Evolutionary conservation across 2,888 invertebrate species (phyloP).

Genomic region (Euproctis similis): DNA sequence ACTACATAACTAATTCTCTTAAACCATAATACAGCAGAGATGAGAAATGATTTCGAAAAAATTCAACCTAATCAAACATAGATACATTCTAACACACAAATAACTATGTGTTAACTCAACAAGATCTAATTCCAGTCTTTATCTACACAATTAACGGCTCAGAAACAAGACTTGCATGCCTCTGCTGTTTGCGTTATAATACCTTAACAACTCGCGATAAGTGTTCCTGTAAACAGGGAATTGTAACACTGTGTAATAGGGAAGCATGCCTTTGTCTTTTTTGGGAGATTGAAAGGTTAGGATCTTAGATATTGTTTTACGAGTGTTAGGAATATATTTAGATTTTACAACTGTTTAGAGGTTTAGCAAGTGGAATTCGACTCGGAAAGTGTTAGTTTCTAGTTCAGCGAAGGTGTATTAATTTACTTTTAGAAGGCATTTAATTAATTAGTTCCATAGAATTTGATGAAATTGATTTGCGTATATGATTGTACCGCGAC

Average conservation of each 20-base stretch:
- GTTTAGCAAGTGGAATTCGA: no score
- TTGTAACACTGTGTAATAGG: conserved; percentile 54
- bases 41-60: conserved; percentile 2
- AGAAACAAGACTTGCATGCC: conserved; percentile 30
- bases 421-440: no score
- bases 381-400: no score
- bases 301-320: not conserved
- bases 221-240: conserved; percentile 52
- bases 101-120: conserved; percentile 13
- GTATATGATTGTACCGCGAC: no score
- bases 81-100: conserved; percentile 8
- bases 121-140: conserved; percentile 43
- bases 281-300: conserved; percentile 24
- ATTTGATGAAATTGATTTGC: no score
- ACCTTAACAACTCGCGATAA: conserved; percentile 38
- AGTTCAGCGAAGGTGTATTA: no score
- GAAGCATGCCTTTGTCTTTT: conserved; percentile 44
- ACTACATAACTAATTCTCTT: no score
- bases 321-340: no score
- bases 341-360: no score
- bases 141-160: conserved; percentile 31
- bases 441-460: no score
- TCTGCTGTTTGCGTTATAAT: conserved; percentile 26
- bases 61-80: conserved; percentile 5
- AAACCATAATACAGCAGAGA: no score